A percentile compares a stretch with the other conserved stretches of the same genome.
Conservation (phyloP, 1,140 invertebrate species). For the Portunus trituberculatus region DNA sequence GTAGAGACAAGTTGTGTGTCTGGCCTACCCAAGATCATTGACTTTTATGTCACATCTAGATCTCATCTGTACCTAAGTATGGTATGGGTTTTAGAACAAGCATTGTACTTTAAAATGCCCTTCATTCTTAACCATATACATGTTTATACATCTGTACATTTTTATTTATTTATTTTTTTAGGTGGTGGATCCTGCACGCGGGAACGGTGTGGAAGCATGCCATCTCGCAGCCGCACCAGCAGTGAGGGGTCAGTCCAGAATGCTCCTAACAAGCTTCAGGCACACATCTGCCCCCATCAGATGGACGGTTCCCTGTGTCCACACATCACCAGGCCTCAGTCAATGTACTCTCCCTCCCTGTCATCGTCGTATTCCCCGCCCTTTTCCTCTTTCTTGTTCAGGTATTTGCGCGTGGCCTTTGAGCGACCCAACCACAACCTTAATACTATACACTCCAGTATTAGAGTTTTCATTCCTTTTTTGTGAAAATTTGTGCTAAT, state of each 20-base stretch:
- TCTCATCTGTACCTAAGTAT: too few species aligned
- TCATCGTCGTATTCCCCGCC: slow-evolving; percentile 68
- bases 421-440: slow-evolving; percentile 64
- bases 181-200: slow-evolving; percentile 29
- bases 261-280: slow-evolving; percentile 43
- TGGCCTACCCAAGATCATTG: too few species aligned
- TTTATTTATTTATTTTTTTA: not conserved
- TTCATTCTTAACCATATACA: too few species aligned
- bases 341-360: slow-evolving; percentile 70
- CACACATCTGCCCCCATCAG: slow-evolving; percentile 61
- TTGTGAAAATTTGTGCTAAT: not conserved
- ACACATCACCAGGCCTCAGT: slow-evolving; percentile 68
- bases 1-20: too few species aligned
- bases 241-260: slow-evolving; percentile 68
- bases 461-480: slow-evolving; percentile 24
- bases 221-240: slow-evolving; percentile 67
- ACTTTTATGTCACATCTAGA: too few species aligned
- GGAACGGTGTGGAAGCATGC: slow-evolving; percentile 65
- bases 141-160: not conserved
- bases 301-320: slow-evolving; percentile 63
- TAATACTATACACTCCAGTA: not conserved
- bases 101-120: too few species aligned
- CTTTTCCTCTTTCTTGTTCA: slow-evolving; percentile 71
- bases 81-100: too few species aligned
- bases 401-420: slow-evolving; percentile 68